Evolutionary conservation across 2,888 invertebrate species (phyloP).

Genomic region (Spodoptera picta): DNA sequence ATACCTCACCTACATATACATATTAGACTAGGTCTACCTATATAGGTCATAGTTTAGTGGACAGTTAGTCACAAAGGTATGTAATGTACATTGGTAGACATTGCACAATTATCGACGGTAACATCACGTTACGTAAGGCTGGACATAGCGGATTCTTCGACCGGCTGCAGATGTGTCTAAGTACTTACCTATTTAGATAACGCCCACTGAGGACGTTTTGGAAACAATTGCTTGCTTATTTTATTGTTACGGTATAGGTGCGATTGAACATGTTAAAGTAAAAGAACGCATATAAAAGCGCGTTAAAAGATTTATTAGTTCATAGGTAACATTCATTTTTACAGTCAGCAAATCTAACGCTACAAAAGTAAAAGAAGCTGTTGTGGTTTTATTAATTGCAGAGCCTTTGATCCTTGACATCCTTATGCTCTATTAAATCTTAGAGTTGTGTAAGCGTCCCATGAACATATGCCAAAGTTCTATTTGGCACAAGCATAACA

Average conservation of each 20-base stretch:
- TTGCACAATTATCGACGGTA: constrained; percentile 58
- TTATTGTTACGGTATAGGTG: not conserved
- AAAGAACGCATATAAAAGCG: too few species aligned
- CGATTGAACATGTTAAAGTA: not conserved
- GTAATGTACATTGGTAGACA: constrained; percentile 40
- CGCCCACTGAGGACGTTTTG: constrained; percentile 23
- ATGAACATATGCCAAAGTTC: constrained; percentile 2
- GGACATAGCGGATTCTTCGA: constrained; percentile 50
- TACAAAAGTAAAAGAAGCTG: too few species aligned
- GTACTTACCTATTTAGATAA: constrained; percentile 23
- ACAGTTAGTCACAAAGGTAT: constrained; percentile 38
- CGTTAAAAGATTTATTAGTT: too few species aligned
- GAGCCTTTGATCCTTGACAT: too few species aligned
- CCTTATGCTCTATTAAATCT: too few species aligned
- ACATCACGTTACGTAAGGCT: constrained; percentile 56
- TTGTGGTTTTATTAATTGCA: too few species aligned
- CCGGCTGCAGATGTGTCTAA: constrained; percentile 32
- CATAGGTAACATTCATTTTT: too few species aligned
- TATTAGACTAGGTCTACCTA: constrained; percentile 18
- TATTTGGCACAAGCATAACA: not conserved
- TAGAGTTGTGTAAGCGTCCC: too few species aligned
- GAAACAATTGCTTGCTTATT: constrained; percentile 12
- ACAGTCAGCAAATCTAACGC: too few species aligned
- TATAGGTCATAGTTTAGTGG: constrained; percentile 45
- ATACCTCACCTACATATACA: too few species aligned